A percentile compares a stretch with the other conserved stretches of the same genome.
Evolutionary conservation across 2,888 invertebrate genomes (phyloP).

Genomic region (Drosophila ezoana): DNA sequence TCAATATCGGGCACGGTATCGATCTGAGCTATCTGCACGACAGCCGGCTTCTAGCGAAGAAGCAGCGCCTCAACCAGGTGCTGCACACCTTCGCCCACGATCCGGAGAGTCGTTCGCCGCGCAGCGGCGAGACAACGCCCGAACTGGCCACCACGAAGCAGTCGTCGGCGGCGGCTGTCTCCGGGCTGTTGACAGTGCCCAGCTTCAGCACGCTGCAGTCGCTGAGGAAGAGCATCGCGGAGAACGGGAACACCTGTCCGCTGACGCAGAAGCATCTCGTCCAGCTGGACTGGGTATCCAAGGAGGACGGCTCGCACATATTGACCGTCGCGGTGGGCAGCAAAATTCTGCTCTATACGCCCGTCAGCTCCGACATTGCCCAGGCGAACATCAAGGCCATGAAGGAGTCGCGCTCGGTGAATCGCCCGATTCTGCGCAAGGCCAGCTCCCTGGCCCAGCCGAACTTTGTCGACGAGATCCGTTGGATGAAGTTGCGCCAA

Average conservation of each 20-base stretch:
- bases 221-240: conserved; percentile 93
- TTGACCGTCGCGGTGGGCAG: conserved; percentile 98
- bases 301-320: conserved; percentile 99
- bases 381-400: conserved; percentile 97
- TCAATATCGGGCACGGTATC: conserved; percentile 92
- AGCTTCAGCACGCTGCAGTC: conserved; percentile 96
- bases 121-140: conserved; percentile 85
- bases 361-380: conserved; percentile 96
- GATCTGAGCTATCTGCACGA: conserved; percentile 94
- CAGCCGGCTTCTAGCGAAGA: conserved; percentile 92
- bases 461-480: conserved; percentile 95
- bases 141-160: conserved; percentile 78
- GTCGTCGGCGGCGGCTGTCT: conserved; percentile 63
- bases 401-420: conserved; percentile 93
- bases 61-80: conserved; percentile 92
- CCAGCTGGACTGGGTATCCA: conserved; percentile 99
- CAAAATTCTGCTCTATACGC: conserved; percentile 95
- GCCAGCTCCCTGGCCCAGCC: conserved; percentile 96
- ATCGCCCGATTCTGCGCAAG: conserved; percentile 94
- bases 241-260: conserved; percentile 96
- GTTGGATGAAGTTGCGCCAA: conserved; percentile 98
- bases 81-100: conserved; percentile 93
- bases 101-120: conserved; percentile 87
- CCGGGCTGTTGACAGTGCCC: conserved; percentile 91
- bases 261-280: conserved; percentile 96